Percentiles rank a stretch among this genome's conserved stretches.
These are phyloP conservation scores for Watsonalla binaria DNA, from an alignment of 2,888 invertebrate genomes.

Conservation along the genomic window DNA sequence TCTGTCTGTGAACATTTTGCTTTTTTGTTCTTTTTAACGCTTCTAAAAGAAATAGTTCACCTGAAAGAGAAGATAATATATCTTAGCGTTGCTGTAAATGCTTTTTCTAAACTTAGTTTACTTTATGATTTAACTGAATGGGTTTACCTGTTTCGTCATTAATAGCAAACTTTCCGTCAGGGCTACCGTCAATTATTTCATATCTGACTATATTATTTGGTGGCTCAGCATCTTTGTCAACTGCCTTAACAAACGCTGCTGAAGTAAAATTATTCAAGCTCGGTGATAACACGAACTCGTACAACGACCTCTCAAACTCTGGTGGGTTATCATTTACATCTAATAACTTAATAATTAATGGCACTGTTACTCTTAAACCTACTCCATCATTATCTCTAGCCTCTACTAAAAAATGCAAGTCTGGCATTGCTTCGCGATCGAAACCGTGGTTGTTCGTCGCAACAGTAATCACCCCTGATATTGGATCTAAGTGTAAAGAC, in stretches of 20 bases:
- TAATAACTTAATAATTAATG: conserved; percentile 85
- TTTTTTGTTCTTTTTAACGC: conserved; percentile 63
- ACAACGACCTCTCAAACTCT: conserved; percentile 86
- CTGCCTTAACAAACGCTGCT: conserved; percentile 88
- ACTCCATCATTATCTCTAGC: conserved; percentile 92
- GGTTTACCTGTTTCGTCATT: conserved; percentile 84
- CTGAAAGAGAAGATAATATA: conserved; percentile 36
- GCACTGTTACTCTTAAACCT: conserved; percentile 86
- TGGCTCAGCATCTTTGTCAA: conserved; percentile 88
- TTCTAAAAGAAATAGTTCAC: conserved; percentile 83
- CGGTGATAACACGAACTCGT: conserved; percentile 88
- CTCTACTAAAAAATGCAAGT: conserved; percentile 88
- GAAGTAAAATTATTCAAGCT: conserved; percentile 87
- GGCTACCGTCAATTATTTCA: conserved; percentile 88
- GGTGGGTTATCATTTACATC: conserved; percentile 93
- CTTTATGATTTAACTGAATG: background rate
- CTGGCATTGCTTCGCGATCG: conserved; percentile 89
- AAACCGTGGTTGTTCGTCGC: conserved; percentile 86
- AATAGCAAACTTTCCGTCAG: conserved; percentile 85
- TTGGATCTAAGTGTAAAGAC: conserved; percentile 86
- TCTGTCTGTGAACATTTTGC: conserved; percentile 62
- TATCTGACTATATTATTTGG: conserved; percentile 93
- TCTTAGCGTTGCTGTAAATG: background rate
- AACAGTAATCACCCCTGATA: conserved; percentile 89
- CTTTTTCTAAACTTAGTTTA: background rate